Base-by-base conservation (phyloP, 2,113 vertebrate species). In the Picathartes gymnocephalus region DNA sequence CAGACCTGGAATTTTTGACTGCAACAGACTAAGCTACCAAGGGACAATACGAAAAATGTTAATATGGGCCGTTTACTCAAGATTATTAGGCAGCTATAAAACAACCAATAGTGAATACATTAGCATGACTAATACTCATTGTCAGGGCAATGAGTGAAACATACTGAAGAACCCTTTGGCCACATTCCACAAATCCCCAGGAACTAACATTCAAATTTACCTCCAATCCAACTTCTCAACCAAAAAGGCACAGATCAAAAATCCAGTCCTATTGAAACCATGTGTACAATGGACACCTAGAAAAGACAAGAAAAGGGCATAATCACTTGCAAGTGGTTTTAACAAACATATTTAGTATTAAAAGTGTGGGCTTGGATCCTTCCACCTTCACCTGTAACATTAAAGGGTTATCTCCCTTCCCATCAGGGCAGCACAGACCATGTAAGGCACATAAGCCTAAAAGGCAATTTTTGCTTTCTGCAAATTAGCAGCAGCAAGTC, bases 171-270 rank as follows among this genome's bases (percentile, higher is more conserved):
- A 31, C 8, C 10, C 33, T 92, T 72, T 40, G 40, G 30, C 31
- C 37, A 82, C 53, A 56, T 39, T 33, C 42, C 65, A 64, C 42
- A 80, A 58, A 74, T 47, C 30, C 23, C 27, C 17, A 81, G 33
- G 23, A 81, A 62, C 44, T 76, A 88, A 88, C 7, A 78, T 25
- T 69, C 61, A 88, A 85, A 96, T 58, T 97, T 98, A 99, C 99
- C 99, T 99, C 99, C 99, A 99, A 97, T 99, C 99, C 99, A 99
- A 97, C 96, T 99, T 99, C 97, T 99, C 99, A 15, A 99, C 99
- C 98, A 99, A 98, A 98, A 99, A 99, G 86, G 99, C 99, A 98
- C 99, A 99, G 96, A 99, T 99, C 94, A 99, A 98, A 97, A 99
- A 99, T 92, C 99, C 99, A 39, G 99, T 99, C 82, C 99, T 98